phyloP scores from a whole-genome alignment of 2,113 vertebrate species.

The Caretta caretta region DNA sequence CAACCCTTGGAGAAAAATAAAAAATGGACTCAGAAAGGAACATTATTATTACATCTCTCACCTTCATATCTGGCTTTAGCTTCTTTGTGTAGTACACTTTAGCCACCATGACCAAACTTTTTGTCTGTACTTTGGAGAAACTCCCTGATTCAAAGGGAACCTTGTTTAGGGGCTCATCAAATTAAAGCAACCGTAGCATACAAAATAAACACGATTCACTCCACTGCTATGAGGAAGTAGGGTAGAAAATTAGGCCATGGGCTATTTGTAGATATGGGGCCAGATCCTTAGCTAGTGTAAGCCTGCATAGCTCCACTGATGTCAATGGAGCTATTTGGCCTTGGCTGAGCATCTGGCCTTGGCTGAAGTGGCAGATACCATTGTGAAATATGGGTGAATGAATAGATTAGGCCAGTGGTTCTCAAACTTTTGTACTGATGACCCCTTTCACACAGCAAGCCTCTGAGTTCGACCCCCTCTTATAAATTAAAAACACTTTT shows the following conservation, averaged over 20 bases:
- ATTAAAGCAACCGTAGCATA: background rate
- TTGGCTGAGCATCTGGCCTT: background rate
- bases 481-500: too few species aligned
- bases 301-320: too few species aligned
- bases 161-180: background rate
- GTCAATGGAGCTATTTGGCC: background rate
- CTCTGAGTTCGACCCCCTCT: too few species aligned
- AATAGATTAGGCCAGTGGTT: too few species aligned
- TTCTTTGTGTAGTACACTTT: background rate
- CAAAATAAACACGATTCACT: background rate
- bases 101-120: background rate
- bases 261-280: background rate
- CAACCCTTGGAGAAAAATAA: background rate
- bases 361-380: background rate
- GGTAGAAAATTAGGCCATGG: background rate
- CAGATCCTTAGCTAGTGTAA: background rate
- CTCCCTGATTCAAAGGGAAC: background rate
- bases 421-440: too few species aligned
- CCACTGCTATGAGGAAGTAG: background rate
- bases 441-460: too few species aligned
- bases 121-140: background rate
- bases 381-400: background rate
- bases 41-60: background rate
- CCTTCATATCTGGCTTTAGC: background rate
- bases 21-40: background rate